Conservation (phyloP, 2,888 invertebrate species). For the Rhingia rostrata region DNA sequence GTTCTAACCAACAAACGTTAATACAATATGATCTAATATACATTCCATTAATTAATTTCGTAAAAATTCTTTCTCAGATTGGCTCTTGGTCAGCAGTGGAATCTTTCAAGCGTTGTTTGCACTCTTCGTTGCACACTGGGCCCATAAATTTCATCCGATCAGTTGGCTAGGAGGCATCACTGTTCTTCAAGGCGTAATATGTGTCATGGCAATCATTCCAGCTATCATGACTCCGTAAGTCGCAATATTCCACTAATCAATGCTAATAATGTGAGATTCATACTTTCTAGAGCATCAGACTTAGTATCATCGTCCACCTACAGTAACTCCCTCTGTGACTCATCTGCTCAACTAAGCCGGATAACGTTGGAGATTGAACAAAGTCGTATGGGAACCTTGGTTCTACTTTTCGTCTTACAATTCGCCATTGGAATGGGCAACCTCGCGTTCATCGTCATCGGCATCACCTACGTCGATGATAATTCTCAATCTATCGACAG, state of each 20-base stretch:
- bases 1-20: too few relatives aligned
- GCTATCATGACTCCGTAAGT: slow-evolving; percentile 84
- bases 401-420: slow-evolving; percentile 84
- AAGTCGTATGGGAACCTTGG: slow-evolving; percentile 81
- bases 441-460: slow-evolving; percentile 84
- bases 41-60: background rate
- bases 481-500: slow-evolving; percentile 84
- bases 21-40: too few relatives aligned
- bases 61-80: slow-evolving; percentile 83
- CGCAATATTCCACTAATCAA: background rate
- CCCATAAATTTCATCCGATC: slow-evolving; percentile 85
- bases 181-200: slow-evolving; percentile 84
- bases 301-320: slow-evolving; percentile 73
- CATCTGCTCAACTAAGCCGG: slow-evolving; percentile 75
- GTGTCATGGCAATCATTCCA: slow-evolving; percentile 84
- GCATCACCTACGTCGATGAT: slow-evolving; percentile 86
- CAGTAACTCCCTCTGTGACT: slow-evolving; percentile 77
- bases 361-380: slow-evolving; percentile 77
- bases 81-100: slow-evolving; percentile 85
- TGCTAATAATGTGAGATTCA: background rate
- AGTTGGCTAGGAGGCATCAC: slow-evolving; percentile 85
- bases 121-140: slow-evolving; percentile 85
- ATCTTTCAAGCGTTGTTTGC: slow-evolving; percentile 85
- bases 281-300: slow-evolving; percentile 43
- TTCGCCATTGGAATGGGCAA: slow-evolving; percentile 83